Evolutionary conservation across 2,113 vertebrate species (phyloP), one percentile per base, ranked within the genome.

Genomic region (Phyllopteryx taeniolatus): DNA sequence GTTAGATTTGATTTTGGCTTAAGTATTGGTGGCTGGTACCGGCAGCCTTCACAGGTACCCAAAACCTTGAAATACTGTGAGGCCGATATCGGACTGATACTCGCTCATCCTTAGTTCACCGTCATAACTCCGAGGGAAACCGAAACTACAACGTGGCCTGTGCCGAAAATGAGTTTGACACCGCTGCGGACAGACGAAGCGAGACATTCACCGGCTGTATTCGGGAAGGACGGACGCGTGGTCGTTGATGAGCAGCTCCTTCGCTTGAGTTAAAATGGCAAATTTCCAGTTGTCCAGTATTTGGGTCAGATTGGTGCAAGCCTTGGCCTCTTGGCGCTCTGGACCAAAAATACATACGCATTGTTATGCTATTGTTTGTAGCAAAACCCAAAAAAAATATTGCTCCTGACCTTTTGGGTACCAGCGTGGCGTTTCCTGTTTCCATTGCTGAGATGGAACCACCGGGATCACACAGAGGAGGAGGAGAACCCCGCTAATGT

Each of bases 281-380:
- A 93, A 96, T 75, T 94, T 95, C 95, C 95, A 96, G 89, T 96
- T 96, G 88, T 96, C 95, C 90, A 96, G 84, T 0, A 95, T 92
- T 62, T 93, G 90, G 35, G 94, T 95, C 68, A 96, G 86, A 85
- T 96, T 96, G 74, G 95, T 92, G 7, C 95, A 96, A n/a, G 92
- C 91, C 72, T 84, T 91, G 3, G 54, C 59, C 1, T 79, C 74
- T 0, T 39, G 43, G 59, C 86, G 82, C 44, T 83, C 82, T 71
- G 11, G 15, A 49, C 12, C 22, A 33, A 27, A 31, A 12, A 33
- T 5, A 33, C 15, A 43, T 2, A 20, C 20, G 10, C 19, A 9
- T 20, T 42, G 1, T 61, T 20, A n/a, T 63, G 14, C 13, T 8
- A 63, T 17, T 67, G n/a, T 46, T 49, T 22, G n/a, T 1, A 39